These are phyloP conservation scores for Ips typographus DNA, from an alignment of 1,140 invertebrate species.

Conservation along the genomic window DNA sequence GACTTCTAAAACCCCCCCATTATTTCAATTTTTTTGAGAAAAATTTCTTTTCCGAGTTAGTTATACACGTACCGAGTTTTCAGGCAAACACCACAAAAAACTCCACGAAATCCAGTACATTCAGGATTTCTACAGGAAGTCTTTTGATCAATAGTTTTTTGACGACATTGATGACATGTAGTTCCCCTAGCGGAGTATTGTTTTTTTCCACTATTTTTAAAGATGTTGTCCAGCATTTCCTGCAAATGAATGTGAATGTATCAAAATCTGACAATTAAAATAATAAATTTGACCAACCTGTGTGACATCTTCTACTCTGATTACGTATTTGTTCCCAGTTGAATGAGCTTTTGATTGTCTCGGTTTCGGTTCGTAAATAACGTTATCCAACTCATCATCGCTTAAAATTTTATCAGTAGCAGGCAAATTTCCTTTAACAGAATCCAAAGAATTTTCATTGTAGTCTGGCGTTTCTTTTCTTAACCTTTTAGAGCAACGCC, in stretches of 20 bases:
- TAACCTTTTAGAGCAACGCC: background rate
- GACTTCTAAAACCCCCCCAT: too few relatives aligned
- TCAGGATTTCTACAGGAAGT: slow-evolving; percentile 53
- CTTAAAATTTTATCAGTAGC: background rate
- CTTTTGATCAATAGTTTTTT: slow-evolving; percentile 57
- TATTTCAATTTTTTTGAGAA: too few relatives aligned
- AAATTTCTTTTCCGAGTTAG: background rate
- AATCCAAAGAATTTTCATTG: background rate
- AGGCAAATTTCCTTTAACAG: too few relatives aligned
- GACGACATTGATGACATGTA: slow-evolving; percentile 55
- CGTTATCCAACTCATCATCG: background rate
- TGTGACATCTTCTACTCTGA: slow-evolving; percentile 47
- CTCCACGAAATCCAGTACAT: slow-evolving; percentile 54
- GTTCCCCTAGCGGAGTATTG: slow-evolving; percentile 49
- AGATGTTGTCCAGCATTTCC: slow-evolving; percentile 50
- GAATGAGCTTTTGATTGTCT: background rate
- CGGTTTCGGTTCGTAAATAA: background rate
- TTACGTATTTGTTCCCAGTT: background rate
- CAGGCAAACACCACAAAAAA: slow-evolving; percentile 57
- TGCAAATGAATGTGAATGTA: slow-evolving; percentile 5
- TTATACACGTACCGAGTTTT: slow-evolving; percentile 43
- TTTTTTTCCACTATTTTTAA: slow-evolving; percentile 43
- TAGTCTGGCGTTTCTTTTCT: background rate
- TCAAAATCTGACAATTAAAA: slow-evolving; percentile 3
- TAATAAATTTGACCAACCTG: slow-evolving; percentile 23